Conservation (phyloP, 1,140 invertebrate species). For the Amphibalanus amphitrite region DNA sequence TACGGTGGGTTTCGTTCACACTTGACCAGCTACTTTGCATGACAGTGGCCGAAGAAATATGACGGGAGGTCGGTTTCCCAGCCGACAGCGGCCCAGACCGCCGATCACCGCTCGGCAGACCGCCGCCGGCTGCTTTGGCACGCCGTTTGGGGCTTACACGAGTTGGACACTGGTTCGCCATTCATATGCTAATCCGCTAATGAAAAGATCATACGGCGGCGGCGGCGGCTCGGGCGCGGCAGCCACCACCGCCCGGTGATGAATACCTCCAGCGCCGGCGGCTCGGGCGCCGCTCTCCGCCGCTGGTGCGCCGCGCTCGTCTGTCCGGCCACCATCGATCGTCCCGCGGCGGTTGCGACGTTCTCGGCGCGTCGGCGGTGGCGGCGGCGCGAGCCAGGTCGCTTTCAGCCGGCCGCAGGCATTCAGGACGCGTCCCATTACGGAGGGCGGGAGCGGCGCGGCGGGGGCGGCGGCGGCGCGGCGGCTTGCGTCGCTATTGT, state of each 20-base stretch:
- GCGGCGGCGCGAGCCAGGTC: too few species aligned
- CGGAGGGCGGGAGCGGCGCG: neutral
- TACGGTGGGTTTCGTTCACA: neutral
- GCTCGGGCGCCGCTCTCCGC: neutral
- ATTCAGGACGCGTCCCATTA: neutral
- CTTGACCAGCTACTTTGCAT: conserved; percentile 1
- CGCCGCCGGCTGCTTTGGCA: too few species aligned
- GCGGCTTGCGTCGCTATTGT: neutral
- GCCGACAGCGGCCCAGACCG: neutral
- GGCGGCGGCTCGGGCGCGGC: too few species aligned
- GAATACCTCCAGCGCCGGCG: neutral
- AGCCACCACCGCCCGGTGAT: neutral
- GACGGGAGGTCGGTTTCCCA: neutral
- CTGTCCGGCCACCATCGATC: neutral
- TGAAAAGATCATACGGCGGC: neutral
- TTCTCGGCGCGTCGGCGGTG: too few species aligned
- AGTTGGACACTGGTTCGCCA: neutral
- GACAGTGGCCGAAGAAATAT: neutral
- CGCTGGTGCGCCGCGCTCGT: too few species aligned
- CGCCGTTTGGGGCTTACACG: neutral
- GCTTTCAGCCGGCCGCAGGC: neutral
- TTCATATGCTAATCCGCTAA: conserved; percentile 1
- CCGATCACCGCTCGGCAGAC: neutral
- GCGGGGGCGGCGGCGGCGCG: too few species aligned
- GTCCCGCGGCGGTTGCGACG: too few species aligned